Evolutionary conservation across 1,140 invertebrate species (phyloP).

Genomic region (Limonius californicus): DNA sequence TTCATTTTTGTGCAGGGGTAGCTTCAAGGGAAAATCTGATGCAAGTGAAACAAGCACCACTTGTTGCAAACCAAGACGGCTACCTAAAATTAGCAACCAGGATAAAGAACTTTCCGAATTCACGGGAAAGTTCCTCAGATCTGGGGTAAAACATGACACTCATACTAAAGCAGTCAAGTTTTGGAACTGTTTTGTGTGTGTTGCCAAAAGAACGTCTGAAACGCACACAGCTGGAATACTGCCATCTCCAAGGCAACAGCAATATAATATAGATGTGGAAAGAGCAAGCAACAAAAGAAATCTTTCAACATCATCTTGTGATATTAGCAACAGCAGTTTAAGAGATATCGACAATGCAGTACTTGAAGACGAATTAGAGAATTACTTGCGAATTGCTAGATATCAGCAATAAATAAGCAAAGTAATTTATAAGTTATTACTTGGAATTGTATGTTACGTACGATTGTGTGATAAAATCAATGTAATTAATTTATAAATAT

Average conservation of each 20-base stretch:
- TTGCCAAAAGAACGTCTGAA: not conserved
- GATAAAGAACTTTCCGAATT: not conserved
- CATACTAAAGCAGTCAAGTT: not conserved
- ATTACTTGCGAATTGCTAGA: not conserved
- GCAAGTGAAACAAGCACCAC: not conserved
- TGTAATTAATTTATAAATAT: too few species aligned
- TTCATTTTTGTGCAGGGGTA: not conserved
- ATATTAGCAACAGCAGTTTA: slow-evolving; percentile 10
- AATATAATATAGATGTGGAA: not conserved
- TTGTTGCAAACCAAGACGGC: not conserved
- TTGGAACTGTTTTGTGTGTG: not conserved
- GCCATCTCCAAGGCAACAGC: not conserved
- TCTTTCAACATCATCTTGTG: not conserved
- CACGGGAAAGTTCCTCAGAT: not conserved
- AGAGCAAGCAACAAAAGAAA: not conserved
- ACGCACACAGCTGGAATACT: too few species aligned
- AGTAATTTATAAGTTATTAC: too few species aligned
- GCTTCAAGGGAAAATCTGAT: not conserved
- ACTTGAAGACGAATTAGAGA: not conserved
- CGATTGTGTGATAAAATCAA: too few species aligned
- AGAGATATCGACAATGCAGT: not conserved
- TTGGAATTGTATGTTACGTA: too few species aligned
- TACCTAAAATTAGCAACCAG: not conserved
- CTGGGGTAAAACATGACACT: not conserved
- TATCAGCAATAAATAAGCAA: slow-evolving; percentile 1